Evolutionary conservation across 2,888 invertebrate species (phyloP).

Genomic region (Cyclophora albipunctata): DNA sequence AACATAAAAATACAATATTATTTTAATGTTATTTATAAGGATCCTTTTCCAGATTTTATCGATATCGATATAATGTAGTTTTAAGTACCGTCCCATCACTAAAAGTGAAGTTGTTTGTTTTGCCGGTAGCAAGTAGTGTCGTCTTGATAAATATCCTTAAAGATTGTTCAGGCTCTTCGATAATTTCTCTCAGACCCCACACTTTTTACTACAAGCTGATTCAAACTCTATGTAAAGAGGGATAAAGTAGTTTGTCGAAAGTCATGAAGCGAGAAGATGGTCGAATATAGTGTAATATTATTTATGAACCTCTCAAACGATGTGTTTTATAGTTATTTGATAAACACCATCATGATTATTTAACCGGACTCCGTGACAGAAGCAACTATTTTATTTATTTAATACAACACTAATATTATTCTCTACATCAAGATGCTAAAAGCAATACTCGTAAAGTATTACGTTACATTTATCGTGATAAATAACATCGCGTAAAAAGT

Average conservation of each 20-base stretch:
- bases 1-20: too few species aligned
- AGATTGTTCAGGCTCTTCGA: constrained; percentile 68
- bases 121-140: constrained; percentile 73
- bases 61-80: constrained; percentile 11
- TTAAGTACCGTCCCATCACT: constrained; percentile 33
- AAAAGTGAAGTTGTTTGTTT: constrained; percentile 66
- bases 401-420: constrained; percentile 49
- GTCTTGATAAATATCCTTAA: constrained; percentile 72
- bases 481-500: constrained; percentile 29
- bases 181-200: constrained; percentile 65
- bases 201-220: constrained; percentile 30
- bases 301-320: constrained; percentile 63
- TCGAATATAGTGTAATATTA: constrained; percentile 45
- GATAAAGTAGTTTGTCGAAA: constrained; percentile 27
- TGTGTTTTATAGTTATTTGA: constrained; percentile 73
- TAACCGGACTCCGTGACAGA: constrained; percentile 60
- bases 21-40: too few species aligned
- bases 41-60: neutral
- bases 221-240: constrained; percentile 18
- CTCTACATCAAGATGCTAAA: constrained; percentile 44
- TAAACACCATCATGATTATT: constrained; percentile 72
- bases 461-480: constrained; percentile 35
- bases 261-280: constrained; percentile 13
- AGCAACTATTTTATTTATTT: constrained; percentile 57
- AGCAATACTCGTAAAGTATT: constrained; percentile 42